Evolutionary conservation across 2,797 vertebrate genomes (phyloP).

Genomic region (Pyrocephalus nanus): DNA sequence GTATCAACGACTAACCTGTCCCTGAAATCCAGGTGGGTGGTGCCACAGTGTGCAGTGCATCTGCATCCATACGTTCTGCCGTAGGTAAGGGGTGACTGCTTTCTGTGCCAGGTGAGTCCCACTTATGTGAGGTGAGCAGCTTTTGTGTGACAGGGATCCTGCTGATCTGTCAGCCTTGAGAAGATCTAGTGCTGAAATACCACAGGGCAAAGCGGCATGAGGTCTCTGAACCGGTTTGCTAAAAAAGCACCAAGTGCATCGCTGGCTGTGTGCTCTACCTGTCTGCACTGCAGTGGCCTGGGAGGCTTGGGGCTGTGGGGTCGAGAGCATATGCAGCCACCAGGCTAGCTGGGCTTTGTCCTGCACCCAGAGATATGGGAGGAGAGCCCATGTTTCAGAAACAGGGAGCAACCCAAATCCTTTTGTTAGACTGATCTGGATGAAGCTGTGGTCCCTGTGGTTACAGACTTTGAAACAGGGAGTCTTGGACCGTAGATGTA

Average conservation of each 20-base stretch:
- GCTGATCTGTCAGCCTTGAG: background rate
- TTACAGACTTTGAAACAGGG: background rate
- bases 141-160: too few relatives aligned
- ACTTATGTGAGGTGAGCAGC: fast-evolving
- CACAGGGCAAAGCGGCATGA: background rate
- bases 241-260: background rate
- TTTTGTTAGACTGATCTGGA: background rate
- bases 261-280: fast-evolving
- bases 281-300: fast-evolving
- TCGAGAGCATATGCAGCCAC: fast-evolving
- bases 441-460: background rate
- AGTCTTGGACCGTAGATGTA: background rate
- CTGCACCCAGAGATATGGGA: fast-evolving
- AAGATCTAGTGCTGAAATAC: background rate
- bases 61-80: fast-evolving
- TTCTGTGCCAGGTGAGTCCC: fast-evolving
- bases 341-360: fast-evolving
- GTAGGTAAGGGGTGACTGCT: fast-evolving
- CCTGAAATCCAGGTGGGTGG: background rate
- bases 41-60: background rate
- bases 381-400: background rate
- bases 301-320: background rate
- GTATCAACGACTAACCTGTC: background rate
- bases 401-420: background rate
- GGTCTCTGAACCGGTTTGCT: background rate